Evolutionary conservation across 1,140 invertebrate species (phyloP).

Genomic region (Anadara kagoshimensis): DNA sequence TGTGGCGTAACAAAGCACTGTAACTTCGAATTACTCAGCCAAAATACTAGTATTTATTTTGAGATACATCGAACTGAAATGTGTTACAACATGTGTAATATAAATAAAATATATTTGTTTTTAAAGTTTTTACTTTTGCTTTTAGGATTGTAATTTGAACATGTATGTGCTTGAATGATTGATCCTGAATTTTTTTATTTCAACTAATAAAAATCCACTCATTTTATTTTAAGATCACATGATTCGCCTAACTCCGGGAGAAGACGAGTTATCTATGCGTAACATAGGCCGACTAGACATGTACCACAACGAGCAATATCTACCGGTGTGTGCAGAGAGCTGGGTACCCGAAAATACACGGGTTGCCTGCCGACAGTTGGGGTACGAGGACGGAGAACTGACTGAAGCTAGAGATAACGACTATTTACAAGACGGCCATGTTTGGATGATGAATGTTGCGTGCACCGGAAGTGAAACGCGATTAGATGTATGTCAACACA

Average conservation of each 20-base stretch:
- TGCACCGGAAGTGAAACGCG: slow-evolving; percentile 87
- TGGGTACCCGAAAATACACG: slow-evolving; percentile 88
- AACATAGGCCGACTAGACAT: slow-evolving; percentile 89
- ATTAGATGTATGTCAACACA: slow-evolving; percentile 79
- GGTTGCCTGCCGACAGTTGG: slow-evolving; percentile 81
- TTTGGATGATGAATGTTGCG: slow-evolving; percentile 82
- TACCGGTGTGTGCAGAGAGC: slow-evolving; percentile 92
- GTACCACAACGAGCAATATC: slow-evolving; percentile 89
- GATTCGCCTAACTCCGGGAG: slow-evolving; percentile 34
- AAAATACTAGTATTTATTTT: too few relatives aligned
- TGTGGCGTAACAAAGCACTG: too few relatives aligned
- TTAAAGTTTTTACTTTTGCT: too few relatives aligned
- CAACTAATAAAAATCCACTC: neutral
- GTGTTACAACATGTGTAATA: too few relatives aligned
- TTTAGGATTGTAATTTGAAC: too few relatives aligned
- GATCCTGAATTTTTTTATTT: too few relatives aligned
- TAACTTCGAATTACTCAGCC: too few relatives aligned
- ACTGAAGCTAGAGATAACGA: neutral
- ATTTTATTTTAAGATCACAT: slow-evolving; percentile 45
- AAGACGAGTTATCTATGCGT: slow-evolving; percentile 32
- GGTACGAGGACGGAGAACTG: slow-evolving; percentile 37
- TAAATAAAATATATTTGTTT: too few relatives aligned
- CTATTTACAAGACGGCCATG: neutral
- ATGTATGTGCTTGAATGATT: too few relatives aligned
- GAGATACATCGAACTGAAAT: too few relatives aligned